phyloP scores from a whole-genome alignment of 2,888 invertebrate genomes.

The Drosophila peninsularis region DNA sequence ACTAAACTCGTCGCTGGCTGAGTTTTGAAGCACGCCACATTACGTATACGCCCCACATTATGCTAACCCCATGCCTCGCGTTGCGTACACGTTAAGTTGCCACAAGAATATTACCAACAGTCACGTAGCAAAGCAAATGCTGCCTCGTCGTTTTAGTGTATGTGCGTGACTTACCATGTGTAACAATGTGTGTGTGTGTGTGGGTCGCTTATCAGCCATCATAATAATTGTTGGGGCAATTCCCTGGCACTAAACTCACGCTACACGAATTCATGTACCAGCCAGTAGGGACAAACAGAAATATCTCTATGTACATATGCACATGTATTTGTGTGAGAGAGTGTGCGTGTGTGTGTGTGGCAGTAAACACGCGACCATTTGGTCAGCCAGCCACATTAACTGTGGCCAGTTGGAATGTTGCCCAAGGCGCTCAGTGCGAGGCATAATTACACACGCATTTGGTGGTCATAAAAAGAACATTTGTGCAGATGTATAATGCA shows the following conservation, averaged over 20 bases:
- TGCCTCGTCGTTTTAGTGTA: slow-evolving; percentile 49
- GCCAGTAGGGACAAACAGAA: slow-evolving; percentile 11
- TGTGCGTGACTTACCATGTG: slow-evolving; percentile 51
- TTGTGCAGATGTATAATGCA: slow-evolving; percentile 58
- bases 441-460: slow-evolving; percentile 77
- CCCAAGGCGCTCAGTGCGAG: slow-evolving; percentile 49
- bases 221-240: slow-evolving; percentile 79
- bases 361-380: slow-evolving; percentile 51
- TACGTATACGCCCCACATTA: slow-evolving; percentile 68
- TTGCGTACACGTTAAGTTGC: slow-evolving; percentile 63
- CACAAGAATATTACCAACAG: slow-evolving; percentile 66
- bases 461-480: slow-evolving; percentile 74
- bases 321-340: neutral
- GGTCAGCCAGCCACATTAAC: slow-evolving; percentile 45
- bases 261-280: slow-evolving; percentile 25
- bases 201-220: slow-evolving; percentile 72
- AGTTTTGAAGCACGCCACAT: slow-evolving; percentile 66
- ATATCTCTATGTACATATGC: neutral
- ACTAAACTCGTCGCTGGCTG: slow-evolving; percentile 50
- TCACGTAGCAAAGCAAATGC: slow-evolving; percentile 69
- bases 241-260: slow-evolving; percentile 60
- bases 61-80: slow-evolving; percentile 37
- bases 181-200: slow-evolving; percentile 7
- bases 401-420: slow-evolving; percentile 53
- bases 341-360: neutral